Evolutionary conservation across 1,140 invertebrate species (phyloP), one percentile per base, ranked within the genome.

Genomic region (Heliconius hewitsoni): DNA sequence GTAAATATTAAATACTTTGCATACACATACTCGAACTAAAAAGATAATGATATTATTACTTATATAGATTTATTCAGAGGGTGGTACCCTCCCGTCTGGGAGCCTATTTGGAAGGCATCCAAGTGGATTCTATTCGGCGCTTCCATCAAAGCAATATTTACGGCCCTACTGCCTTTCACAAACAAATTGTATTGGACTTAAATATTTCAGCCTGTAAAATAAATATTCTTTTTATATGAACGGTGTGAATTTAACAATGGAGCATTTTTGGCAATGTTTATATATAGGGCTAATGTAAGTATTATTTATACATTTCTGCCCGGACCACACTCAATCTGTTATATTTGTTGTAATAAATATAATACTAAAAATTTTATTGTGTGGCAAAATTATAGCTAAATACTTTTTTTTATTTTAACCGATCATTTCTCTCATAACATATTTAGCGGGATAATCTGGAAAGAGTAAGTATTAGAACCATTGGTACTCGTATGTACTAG

Each of bases 71-170:
- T 39, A n/a, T 72, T n/a, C 37, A 75, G 55, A 66, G 74, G 76
- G 76, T 72, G 76, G 27, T 46, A 77, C n/a, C 74, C 74, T 76
- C 23, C 27, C 74, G 78, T 73, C 70, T 76, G 77, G 74, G 72
- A 81, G 57, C 79, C 81, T 82, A 81, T 81, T 84, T 84, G 83
- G 83, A 82, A 52, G 30, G 71, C 52, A 23, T 84, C 79, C 83
- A 84, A 82, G 79, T 77, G 70, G 73, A 66, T 70, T 78, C 77
- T 81, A 78, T 84, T 84, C 80, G 83, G 81, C 72, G 77, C 83
- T 84, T 82, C 81, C 79, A 84, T 84, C 79, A 77, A 82, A 77
- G 73, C 70, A 82, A 80, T 82, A 84, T 80, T 80, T 80, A 80
- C 79, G 74, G 74, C 52, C 55, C 77, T 50, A 78, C 76, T 46